phyloP scores from a whole-genome alignment of 2,113 vertebrate species.

The Leucosticte australis region DNA sequence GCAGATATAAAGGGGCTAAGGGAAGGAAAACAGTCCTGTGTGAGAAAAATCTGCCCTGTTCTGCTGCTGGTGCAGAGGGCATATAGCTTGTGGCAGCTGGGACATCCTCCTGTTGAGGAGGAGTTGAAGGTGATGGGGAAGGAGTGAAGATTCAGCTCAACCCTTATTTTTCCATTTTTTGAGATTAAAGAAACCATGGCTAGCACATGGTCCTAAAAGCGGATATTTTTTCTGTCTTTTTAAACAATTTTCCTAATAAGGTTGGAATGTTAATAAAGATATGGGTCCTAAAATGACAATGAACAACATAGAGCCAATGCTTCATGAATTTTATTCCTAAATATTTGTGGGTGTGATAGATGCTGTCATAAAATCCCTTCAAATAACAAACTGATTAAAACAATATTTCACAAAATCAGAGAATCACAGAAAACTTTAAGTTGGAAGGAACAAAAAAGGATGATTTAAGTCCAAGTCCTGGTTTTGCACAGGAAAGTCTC shows the following conservation, averaged over 20 bases:
- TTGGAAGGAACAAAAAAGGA: neutral
- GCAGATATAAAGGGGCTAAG: neutral
- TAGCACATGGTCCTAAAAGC: neutral
- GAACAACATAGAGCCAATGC: neutral
- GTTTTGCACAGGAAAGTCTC: neutral
- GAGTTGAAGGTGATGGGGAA: neutral
- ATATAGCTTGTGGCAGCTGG: neutral
- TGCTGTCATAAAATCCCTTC: neutral
- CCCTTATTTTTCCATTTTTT: neutral
- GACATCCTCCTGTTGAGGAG: neutral
- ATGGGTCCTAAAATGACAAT: neutral
- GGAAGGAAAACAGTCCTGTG: accelerated
- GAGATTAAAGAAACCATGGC: neutral
- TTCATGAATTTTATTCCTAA: neutral
- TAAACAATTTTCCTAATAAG: accelerated
- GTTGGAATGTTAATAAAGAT: neutral
- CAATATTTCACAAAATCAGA: neutral
- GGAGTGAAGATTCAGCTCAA: neutral
- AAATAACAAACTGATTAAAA: neutral
- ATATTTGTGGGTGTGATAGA: neutral
- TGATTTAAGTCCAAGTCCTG: neutral
- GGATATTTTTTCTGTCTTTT: neutral
- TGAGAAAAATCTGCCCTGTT: neutral
- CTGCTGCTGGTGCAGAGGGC: neutral
- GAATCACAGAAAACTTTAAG: neutral